phyloP scores from a whole-genome alignment of 2,113 vertebrate species.

The Saguinus imperator region DNA sequence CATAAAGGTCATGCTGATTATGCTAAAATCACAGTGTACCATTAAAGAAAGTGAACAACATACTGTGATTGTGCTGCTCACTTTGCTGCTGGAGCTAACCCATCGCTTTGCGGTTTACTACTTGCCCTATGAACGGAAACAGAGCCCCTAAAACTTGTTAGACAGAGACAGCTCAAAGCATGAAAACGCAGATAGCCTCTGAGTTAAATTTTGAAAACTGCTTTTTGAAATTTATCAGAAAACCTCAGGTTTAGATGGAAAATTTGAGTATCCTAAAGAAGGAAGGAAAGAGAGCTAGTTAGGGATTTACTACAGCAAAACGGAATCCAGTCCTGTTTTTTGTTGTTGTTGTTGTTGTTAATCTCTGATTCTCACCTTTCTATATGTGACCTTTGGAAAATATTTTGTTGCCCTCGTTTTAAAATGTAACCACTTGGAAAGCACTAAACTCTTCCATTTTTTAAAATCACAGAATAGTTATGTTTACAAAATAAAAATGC shows the following conservation, averaged over 20 bases:
- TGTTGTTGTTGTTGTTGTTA: neutral
- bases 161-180: neutral
- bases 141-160: neutral
- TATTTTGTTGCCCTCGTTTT: neutral
- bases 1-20: neutral
- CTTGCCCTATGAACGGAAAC: neutral
- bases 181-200: neutral
- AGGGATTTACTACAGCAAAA: neutral
- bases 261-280: neutral
- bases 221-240: conserved; percentile 31
- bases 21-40: neutral
- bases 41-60: neutral
- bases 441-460: neutral
- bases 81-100: neutral
- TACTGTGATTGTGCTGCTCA: no score
- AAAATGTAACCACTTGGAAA: conserved; percentile 39
- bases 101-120: neutral
- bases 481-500: neutral
- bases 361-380: neutral
- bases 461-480: neutral
- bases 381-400: neutral
- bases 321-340: conserved; percentile 5
- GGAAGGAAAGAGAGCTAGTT: neutral
- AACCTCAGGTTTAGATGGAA: conserved; percentile 1
- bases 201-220: neutral